phyloP scores from a whole-genome alignment of 2,888 invertebrate species.

The Osmoderma eremita region DNA sequence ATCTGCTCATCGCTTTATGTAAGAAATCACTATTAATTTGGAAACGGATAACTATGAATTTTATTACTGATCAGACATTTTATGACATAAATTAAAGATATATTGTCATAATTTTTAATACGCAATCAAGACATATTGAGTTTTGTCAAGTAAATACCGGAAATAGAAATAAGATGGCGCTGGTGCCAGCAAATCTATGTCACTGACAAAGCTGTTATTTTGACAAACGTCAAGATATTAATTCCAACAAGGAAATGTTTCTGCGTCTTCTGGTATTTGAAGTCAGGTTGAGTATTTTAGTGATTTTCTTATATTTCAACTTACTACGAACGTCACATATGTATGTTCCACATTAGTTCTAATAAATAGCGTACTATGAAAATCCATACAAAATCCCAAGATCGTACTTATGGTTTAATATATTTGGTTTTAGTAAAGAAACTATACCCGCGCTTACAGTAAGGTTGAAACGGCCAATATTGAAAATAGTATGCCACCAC shows the following conservation, averaged over 20 bases:
- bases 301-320: too few species aligned
- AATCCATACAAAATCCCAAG: neutral
- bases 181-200: too few species aligned
- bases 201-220: too few species aligned
- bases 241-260: too few species aligned
- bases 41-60: neutral
- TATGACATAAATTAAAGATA: neutral
- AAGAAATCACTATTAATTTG: slow-evolving; percentile 26
- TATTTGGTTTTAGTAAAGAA: slow-evolving; percentile 27
- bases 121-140: too few species aligned
- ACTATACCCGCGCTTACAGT: slow-evolving; percentile 23
- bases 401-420: neutral
- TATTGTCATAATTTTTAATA: neutral
- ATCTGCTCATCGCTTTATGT: slow-evolving; percentile 7
- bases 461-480: slow-evolving; percentile 11
- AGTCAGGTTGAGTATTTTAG: too few species aligned
- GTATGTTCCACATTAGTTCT: neutral
- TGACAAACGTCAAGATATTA: too few species aligned
- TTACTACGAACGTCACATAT: too few species aligned
- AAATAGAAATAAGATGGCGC: too few species aligned
- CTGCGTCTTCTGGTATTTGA: too few species aligned
- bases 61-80: slow-evolving; percentile 5
- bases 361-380: neutral
- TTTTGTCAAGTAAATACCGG: too few species aligned
- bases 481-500: slow-evolving; percentile 20